Percentiles rank a stretch among this genome's conserved stretches.
These are phyloP conservation scores for Caerostris darwini DNA, from an alignment of 1,140 invertebrate species.

Conservation along the genomic window DNA sequence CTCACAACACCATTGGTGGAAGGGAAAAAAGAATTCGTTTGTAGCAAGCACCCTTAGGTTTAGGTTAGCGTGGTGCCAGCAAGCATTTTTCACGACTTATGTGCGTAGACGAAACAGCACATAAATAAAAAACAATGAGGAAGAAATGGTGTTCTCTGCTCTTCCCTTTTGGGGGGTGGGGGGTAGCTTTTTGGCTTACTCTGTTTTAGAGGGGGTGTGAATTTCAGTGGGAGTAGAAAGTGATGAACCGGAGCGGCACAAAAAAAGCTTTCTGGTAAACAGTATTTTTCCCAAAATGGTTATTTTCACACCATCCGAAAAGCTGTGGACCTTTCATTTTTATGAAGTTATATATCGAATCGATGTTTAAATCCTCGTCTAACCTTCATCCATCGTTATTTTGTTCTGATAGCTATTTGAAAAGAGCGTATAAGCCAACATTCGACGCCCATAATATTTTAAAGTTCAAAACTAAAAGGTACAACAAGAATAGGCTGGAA, in stretches of 20 bases:
- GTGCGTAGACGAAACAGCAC: slow-evolving; percentile 3
- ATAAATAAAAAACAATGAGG: neutral
- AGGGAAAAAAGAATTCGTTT: slow-evolving; percentile 52
- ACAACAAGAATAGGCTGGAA: too few relatives aligned
- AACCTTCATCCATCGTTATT: neutral
- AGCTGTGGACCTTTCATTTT: neutral
- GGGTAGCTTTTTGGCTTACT: slow-evolving; percentile 14
- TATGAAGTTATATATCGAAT: neutral
- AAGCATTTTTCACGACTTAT: slow-evolving; percentile 49
- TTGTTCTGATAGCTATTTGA: neutral
- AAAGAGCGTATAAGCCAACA: too few relatives aligned
- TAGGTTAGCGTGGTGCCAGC: neutral
- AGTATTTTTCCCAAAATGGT: slow-evolving; percentile 46
- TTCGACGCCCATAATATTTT: too few relatives aligned
- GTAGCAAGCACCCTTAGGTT: slow-evolving; percentile 46
- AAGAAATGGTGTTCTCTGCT: slow-evolving; percentile 1
- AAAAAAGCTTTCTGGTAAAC: slow-evolving; percentile 34
- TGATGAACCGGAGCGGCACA: slow-evolving; percentile 4
- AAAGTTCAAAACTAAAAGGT: too few relatives aligned
- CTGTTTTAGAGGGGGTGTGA: slow-evolving; percentile 35
- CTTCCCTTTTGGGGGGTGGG: neutral
- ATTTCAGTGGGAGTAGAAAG: neutral
- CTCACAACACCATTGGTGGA: neutral
- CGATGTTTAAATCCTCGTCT: neutral
- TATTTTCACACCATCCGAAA: slow-evolving; percentile 22